Evolutionary conservation across 2,888 invertebrate genomes (phyloP), one percentile per base, ranked within the genome.

Genomic region (Zygothrica quintamaculata): DNA sequence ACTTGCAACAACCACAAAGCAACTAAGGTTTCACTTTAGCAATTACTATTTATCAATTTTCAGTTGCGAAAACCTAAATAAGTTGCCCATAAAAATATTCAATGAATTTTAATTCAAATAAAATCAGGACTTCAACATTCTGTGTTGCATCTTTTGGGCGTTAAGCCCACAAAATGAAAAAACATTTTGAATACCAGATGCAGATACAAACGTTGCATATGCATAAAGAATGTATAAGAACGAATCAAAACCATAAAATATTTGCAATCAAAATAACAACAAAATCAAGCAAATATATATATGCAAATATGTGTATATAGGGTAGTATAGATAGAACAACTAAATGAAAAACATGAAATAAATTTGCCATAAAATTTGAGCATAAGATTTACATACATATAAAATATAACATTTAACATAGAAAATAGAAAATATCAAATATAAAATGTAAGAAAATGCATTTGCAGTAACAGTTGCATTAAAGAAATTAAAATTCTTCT

Each of bases 221-320:
- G 74, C 70, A 65, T 11, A 60, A 52, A 43, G 33, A 60, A 67
- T 68, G 43, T 37, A 57, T 25, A 42, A 47, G 29, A 58, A 69
- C 22, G 56, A 84, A 75, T 82, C 65, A 70, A 82, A 78, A 65
- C 67, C 85, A 79, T 79, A 78, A 80, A 78, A 85, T 79, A 76
- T 85, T 82, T 66, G 53, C 74, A 71, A 71, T 70, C 71, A 59
- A 59, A 74, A 43, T 53, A 56, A 39, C 9, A 13, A 53, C 56
- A 34, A 39, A 1, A 13, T 50, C 57, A 34, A 39, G 12, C 8
- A 43, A 40, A 64, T n/a, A n/a, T n/a, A n/a, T n/a, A n/a, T n/a
- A n/a, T n/a, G n/a, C n/a, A n/a, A n/a, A n/a, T n/a, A n/a, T n/a
- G n/a, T n/a, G n/a, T n/a, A n/a, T n/a, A n/a, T n/a, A n/a, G n/a